Evolutionary conservation across 2,888 invertebrate species (phyloP), one percentile per base, ranked within the genome.

Genomic region (Orthosia cruda): DNA sequence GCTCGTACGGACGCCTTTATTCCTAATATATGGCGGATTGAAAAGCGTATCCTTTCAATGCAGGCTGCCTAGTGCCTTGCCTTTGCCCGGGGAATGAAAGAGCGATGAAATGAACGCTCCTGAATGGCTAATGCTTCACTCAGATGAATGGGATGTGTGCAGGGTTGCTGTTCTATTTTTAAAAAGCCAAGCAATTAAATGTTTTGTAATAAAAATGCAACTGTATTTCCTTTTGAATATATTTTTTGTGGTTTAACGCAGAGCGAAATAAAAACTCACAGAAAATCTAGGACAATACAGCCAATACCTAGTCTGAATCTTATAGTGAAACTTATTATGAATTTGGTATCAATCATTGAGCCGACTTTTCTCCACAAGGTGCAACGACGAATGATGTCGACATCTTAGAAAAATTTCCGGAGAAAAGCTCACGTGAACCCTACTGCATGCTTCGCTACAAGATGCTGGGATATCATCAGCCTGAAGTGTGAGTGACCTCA

Each of bases 81-180:
- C 81, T 86, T 85, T 91, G 73, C 69, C 63, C 59, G 59, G 23
- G 74, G 74, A 81, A 81, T 87, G 91, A 93, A 92, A 91, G 91
- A 87, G 81, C 86, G 81, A 86, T 89, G 90, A 90, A 90, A 91
- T 86, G 86, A 87, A 83, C 86, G 86, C 63, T 77, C 74, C 88
- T 93, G 93, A 93, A 94, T 92, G 85, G 89, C 90, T 92, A 91
- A 93, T 92, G 89, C 87, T 80, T 80, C 82, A 82, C 85, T 80
- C 77, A 63, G 75, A 75, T 91, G 91, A 92, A 91, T 89, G 90
- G 88, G 83, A 79, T 71, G 79, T 68, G 71, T 66, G 69, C 58
- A 85, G 85, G 79, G 83, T 77, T 86, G 66, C 57, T 23, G 57
- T 57, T 63, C 18, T 32, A 57, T 66, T 74, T 78, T 23, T 15